A percentile compares a stretch with the other conserved stretches of the same genome.
Conservation (phyloP, 1,140 invertebrate genomes). For the Drosophila burlai region DNA sequence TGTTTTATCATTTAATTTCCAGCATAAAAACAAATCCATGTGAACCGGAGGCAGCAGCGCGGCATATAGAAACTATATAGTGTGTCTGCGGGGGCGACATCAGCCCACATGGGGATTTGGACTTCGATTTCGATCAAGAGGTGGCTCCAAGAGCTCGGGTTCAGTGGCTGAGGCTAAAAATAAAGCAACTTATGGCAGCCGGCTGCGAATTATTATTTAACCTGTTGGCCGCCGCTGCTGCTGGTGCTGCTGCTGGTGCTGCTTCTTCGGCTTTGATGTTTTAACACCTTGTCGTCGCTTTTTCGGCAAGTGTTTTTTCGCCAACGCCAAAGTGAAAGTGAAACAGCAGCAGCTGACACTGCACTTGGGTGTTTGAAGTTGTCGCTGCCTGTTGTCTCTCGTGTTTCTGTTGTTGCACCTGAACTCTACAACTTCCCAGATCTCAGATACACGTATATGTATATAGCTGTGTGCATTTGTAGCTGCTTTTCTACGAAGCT, state of each 20-base stretch:
- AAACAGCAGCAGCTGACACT: slow-evolving; percentile 65
- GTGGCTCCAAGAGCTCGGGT: slow-evolving; percentile 7
- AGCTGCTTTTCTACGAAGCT: slow-evolving; percentile 69
- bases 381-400: slow-evolving; percentile 40
- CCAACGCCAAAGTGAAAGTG: slow-evolving; percentile 76
- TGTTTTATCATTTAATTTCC: slow-evolving; percentile 84
- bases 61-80: slow-evolving; percentile 12
- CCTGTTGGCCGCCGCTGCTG: slow-evolving; percentile 21
- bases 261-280: slow-evolving; percentile 60
- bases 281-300: slow-evolving; percentile 46
- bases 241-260: slow-evolving; percentile 1
- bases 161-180: slow-evolving; percentile 64
- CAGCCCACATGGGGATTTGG: slow-evolving; percentile 13
- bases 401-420: slow-evolving; percentile 62
- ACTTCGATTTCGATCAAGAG: slow-evolving; percentile 14
- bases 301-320: slow-evolving; percentile 78
- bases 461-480: slow-evolving; percentile 56
- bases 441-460: slow-evolving; percentile 35
- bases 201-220: slow-evolving; percentile 81
- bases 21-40: slow-evolving; percentile 81
- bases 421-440: slow-evolving; percentile 71
- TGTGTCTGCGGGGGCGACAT: slow-evolving; percentile 30
- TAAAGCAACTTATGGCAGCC: slow-evolving; percentile 52
- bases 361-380: slow-evolving; percentile 72
- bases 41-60: slow-evolving; percentile 37